Evolutionary conservation across 1,140 invertebrate species (phyloP).

Genomic region (Tribolium castaneum): DNA sequence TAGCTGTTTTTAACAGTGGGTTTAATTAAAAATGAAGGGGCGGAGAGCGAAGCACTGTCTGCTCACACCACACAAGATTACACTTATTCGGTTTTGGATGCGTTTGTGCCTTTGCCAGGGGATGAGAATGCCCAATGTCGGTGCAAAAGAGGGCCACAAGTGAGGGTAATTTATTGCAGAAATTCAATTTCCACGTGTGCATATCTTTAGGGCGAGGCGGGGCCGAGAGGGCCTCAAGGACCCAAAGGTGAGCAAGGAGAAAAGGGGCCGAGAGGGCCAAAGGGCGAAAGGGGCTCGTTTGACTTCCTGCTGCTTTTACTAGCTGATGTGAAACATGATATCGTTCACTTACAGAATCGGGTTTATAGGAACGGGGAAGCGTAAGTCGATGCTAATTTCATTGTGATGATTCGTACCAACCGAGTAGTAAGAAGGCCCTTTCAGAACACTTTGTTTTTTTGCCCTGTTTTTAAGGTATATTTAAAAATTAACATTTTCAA

Average conservation of each 20-base stretch:
- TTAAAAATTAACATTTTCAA: too few species aligned
- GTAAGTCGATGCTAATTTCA: slow-evolving; percentile 60
- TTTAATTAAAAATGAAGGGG: slow-evolving; percentile 28
- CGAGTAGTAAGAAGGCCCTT: too few species aligned
- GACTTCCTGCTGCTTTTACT: slow-evolving; percentile 72
- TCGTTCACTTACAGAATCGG: slow-evolving; percentile 70
- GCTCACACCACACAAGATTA: slow-evolving; percentile 43
- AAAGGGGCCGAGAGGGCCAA: slow-evolving; percentile 67
- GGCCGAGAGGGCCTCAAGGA: slow-evolving; percentile 68
- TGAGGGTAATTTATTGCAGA: slow-evolving; percentile 58
- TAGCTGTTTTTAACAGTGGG: not conserved
- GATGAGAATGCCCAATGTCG: slow-evolving; percentile 62
- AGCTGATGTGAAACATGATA: slow-evolving; percentile 73
- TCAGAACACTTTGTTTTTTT: too few species aligned
- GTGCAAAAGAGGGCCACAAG: slow-evolving; percentile 71
- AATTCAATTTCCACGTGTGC: slow-evolving; percentile 39
- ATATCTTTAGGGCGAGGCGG: slow-evolving; percentile 68
- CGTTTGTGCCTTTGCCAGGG: slow-evolving; percentile 67
- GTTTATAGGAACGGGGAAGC: slow-evolving; percentile 70
- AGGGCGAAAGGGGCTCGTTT: slow-evolving; percentile 70
- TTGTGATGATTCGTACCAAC: too few species aligned
- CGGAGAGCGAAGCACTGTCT: slow-evolving; percentile 14
- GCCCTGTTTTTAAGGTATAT: too few species aligned
- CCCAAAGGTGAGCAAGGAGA: slow-evolving; percentile 70
- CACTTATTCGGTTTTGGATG: slow-evolving; percentile 67